A percentile compares a stretch with the other conserved stretches of the same genome.
phyloP scores from a whole-genome alignment of 1,140 invertebrate species.

The Microplitis mediator region DNA sequence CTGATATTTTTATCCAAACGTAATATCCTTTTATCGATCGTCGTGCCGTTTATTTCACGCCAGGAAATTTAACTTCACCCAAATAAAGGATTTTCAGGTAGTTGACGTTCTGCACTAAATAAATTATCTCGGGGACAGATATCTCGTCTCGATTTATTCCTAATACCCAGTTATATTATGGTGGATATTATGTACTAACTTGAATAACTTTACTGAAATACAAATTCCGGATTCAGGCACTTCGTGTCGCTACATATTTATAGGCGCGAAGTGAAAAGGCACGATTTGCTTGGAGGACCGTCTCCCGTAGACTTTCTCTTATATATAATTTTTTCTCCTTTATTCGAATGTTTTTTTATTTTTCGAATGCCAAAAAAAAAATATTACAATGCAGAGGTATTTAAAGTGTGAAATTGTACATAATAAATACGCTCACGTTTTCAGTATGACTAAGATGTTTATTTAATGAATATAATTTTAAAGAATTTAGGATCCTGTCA shows the following conservation, averaged over 20 bases:
- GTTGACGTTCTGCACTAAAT: no score
- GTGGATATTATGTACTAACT: neutral
- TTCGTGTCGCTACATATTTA: slow-evolving; percentile 25
- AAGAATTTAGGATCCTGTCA: no score
- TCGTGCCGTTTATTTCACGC: no score
- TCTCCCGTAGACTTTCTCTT: slow-evolving; percentile 15
- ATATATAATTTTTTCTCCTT: neutral
- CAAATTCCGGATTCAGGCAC: slow-evolving; percentile 13
- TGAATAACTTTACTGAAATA: neutral
- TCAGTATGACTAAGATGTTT: no score
- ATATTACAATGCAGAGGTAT: neutral
- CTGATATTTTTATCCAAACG: no score
- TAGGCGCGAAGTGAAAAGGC: slow-evolving; percentile 17
- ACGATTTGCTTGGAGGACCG: slow-evolving; percentile 9
- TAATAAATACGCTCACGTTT: neutral
- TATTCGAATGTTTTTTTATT: neutral
- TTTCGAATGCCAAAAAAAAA: neutral
- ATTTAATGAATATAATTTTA: no score
- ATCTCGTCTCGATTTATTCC: no score
- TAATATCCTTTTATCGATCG: no score
- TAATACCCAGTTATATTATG: neutral
- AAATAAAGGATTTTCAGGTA: no score
- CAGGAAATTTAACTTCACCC: no score
- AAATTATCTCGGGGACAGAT: no score
- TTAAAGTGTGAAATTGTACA: neutral